phyloP scores from a whole-genome alignment of 30 jellyfish, hydroid and myxozoan species.

The Aurelia aurita complex sp. Pacific region DNA sequence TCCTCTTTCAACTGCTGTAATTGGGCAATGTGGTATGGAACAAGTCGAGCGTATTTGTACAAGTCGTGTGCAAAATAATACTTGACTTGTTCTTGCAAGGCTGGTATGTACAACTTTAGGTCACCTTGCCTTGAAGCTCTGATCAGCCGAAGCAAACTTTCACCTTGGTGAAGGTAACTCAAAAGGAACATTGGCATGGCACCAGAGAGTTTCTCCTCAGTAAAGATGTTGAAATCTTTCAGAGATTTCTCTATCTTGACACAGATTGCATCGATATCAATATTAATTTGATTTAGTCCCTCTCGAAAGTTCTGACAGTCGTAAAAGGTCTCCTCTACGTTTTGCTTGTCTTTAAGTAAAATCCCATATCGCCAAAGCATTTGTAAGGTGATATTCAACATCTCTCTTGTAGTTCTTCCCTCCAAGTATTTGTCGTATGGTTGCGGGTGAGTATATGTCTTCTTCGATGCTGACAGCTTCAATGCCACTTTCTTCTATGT shows the following conservation, averaged over 20 bases:
- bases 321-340: no score
- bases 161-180: constrained; percentile 11
- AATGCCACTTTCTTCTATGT: constrained; percentile 23
- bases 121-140: constrained; percentile 46
- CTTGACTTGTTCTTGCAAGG: constrained; percentile 25
- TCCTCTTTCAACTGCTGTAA: constrained; percentile 18
- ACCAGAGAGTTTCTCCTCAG: no score
- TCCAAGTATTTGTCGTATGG: constrained; percentile 26
- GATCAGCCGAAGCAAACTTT: constrained; percentile 25
- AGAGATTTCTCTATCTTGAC: no score
- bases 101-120: background rate
- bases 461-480: constrained; percentile 17
- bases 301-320: no score
- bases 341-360: background rate
- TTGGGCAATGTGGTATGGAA: constrained; percentile 38
- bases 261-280: no score
- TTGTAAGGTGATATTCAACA: constrained; percentile 28
- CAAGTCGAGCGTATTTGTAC: constrained; percentile 33
- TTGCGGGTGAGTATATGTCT: constrained; percentile 25
- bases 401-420: constrained; percentile 36
- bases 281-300: no score
- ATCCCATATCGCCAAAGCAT: constrained; percentile 37
- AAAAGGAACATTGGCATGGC: no score
- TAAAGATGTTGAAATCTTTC: no score
- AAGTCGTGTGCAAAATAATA: constrained; percentile 44